Conservation (phyloP, 2,113 vertebrate species). For the Clinocottus analis region DNA sequence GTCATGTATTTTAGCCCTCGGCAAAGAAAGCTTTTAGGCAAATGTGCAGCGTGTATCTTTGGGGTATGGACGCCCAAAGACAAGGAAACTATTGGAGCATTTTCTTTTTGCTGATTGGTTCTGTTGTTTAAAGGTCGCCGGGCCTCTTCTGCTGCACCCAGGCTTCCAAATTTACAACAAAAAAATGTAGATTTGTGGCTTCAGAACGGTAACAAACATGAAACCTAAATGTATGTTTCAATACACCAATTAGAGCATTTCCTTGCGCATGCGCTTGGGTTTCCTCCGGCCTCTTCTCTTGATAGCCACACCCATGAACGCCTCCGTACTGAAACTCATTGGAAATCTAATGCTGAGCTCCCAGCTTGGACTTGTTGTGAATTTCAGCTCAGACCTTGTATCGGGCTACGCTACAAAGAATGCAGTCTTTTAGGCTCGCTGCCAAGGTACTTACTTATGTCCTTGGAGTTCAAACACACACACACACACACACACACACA, state of each 20-base stretch:
- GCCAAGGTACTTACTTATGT: conserved; percentile 12
- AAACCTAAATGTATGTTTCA: neutral
- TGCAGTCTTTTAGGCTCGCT: conserved; percentile 22
- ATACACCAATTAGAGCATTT: neutral
- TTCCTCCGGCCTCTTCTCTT: too few species aligned
- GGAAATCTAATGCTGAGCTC: conserved; percentile 36
- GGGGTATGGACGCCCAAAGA: too few species aligned
- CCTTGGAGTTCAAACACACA: conserved; percentile 42
- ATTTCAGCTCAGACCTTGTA: conserved; percentile 32
- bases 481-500: neutral
- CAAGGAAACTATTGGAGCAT: neutral
- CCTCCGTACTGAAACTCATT: neutral
- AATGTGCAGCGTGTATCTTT: neutral
- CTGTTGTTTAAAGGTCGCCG: neutral
- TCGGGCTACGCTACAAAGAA: conserved; percentile 9
- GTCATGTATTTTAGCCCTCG: neutral
- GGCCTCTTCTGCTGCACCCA: neutral
- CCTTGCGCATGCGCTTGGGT: neutral
- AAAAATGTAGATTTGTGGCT: neutral
- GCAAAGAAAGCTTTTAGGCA: too few species aligned
- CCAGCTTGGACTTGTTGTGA: neutral
- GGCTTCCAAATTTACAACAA: neutral
- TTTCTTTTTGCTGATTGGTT: neutral
- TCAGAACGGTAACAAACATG: neutral
- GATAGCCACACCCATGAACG: too few species aligned